A percentile compares a stretch with the other conserved stretches of the same genome.
phyloP scores from a whole-genome alignment of 2,797 vertebrate species.

The Echeneis naucrates region DNA sequence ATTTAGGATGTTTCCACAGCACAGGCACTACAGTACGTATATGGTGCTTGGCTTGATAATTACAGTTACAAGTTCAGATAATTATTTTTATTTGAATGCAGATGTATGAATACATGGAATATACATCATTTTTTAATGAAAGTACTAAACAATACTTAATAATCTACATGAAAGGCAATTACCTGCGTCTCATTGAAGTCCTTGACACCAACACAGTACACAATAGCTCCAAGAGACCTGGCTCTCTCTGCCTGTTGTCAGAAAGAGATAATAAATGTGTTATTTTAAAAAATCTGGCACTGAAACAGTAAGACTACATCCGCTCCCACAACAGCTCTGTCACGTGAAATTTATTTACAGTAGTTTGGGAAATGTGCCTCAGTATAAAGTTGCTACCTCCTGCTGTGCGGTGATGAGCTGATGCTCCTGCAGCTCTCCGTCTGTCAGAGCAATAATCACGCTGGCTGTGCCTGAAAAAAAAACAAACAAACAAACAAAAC shows the following conservation, averaged over 20 bases:
- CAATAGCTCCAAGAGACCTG: constrained; percentile 88
- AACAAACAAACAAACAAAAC: too few relatives aligned
- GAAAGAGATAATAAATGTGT: constrained; percentile 12
- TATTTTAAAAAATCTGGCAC: constrained; percentile 16
- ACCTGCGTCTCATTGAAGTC: constrained; percentile 94
- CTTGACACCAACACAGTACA: constrained; percentile 94
- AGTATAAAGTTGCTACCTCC: constrained; percentile 79
- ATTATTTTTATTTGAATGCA: background rate
- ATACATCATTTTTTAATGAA: background rate
- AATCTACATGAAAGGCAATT: constrained; percentile 19
- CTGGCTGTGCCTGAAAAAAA: constrained; percentile 86
- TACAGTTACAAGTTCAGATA: background rate
- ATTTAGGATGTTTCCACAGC: constrained; percentile 10
- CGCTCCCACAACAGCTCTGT: background rate
- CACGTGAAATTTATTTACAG: background rate
- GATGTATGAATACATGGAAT: background rate
- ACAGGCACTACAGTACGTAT: background rate
- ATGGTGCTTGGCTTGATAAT: background rate
- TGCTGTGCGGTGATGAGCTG: constrained; percentile 86
- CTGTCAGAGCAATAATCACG: constrained; percentile 91
- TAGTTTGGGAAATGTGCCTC: background rate
- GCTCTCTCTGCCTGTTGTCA: constrained; percentile 86
- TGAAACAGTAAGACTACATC: background rate
- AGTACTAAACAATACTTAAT: background rate
- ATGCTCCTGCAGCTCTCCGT: constrained; percentile 88